These are phyloP conservation scores for Hydrolagus colliei DNA, from an alignment of 2,797 vertebrate genomes.

Conservation along the genomic window DNA sequence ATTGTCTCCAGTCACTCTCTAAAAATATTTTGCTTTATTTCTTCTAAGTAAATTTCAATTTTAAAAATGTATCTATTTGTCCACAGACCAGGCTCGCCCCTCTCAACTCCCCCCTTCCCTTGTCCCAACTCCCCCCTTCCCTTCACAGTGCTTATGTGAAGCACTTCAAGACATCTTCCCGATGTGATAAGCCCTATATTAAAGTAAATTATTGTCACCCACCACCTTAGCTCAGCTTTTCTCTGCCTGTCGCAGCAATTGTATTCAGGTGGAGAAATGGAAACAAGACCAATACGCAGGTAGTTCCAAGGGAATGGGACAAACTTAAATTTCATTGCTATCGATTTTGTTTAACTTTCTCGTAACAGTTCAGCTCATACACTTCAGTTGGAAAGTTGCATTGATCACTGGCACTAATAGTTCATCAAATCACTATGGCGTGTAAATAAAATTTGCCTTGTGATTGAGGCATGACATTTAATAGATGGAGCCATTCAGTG, in stretches of 20 bases:
- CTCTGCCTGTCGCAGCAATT: background rate
- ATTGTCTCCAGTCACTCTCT: too few relatives aligned
- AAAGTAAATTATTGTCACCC: too few relatives aligned
- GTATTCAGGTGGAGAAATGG: background rate
- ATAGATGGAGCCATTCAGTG: background rate
- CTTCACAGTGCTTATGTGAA: background rate
- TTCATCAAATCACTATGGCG: constrained; percentile 2
- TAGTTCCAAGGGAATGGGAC: background rate
- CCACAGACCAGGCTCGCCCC: too few relatives aligned
- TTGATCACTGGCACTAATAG: background rate
- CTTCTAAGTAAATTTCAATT: too few relatives aligned
- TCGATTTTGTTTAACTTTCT: background rate
- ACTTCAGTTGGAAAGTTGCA: background rate
- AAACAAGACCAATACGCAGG: too few relatives aligned
- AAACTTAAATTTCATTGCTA: background rate
- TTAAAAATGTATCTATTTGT: too few relatives aligned
- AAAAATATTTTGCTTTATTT: too few relatives aligned
- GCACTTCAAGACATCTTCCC: too few relatives aligned
- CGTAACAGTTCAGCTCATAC: background rate
- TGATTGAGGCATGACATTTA: background rate
- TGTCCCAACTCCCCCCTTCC: background rate
- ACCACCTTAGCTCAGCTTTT: background rate
- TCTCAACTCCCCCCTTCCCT: background rate
- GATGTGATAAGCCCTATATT: too few relatives aligned
- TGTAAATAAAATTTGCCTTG: background rate